phyloP scores from a whole-genome alignment of 2,888 invertebrate genomes.

The Pardosa pseudoannulata region DNA sequence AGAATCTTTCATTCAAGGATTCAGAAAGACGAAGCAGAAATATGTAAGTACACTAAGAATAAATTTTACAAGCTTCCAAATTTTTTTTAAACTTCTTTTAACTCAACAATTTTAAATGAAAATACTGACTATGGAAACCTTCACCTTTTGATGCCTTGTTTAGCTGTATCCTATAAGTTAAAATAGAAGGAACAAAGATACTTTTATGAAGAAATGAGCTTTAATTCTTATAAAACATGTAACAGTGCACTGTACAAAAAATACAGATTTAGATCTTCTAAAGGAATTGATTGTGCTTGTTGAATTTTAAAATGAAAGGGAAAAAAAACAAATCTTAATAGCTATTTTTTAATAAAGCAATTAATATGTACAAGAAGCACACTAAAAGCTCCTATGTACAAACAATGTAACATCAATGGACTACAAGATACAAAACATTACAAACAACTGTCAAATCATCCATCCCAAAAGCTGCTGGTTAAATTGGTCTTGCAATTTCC shows the following conservation, averaged over 20 bases:
- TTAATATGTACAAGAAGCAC: slow-evolving; percentile 42
- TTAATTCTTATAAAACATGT: slow-evolving; percentile 69
- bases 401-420: slow-evolving; percentile 45
- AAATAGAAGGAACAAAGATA: neutral
- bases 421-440: slow-evolving; percentile 46
- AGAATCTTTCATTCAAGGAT: slow-evolving; percentile 29
- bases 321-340: slow-evolving; percentile 46
- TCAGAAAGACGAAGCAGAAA: too few species aligned
- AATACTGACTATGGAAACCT: too few species aligned
- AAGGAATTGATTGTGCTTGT: slow-evolving; percentile 49
- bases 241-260: slow-evolving; percentile 69
- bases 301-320: slow-evolving; percentile 35
- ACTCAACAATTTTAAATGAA: too few species aligned
- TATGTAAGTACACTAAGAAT: too few species aligned
- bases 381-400: slow-evolving; percentile 69
- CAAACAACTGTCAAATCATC: slow-evolving; percentile 35
- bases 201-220: neutral
- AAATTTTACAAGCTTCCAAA: too few species aligned
- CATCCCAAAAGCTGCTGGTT: slow-evolving; percentile 29
- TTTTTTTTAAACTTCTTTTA: too few species aligned
- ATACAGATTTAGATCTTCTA: slow-evolving; percentile 58
- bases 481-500: slow-evolving; percentile 27
- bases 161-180: too few species aligned
- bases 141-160: too few species aligned
- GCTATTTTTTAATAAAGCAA: slow-evolving; percentile 37